These are phyloP conservation scores for Troglohyphantes excavatus DNA, from an alignment of 2,888 invertebrate species.

Conservation along the genomic window DNA sequence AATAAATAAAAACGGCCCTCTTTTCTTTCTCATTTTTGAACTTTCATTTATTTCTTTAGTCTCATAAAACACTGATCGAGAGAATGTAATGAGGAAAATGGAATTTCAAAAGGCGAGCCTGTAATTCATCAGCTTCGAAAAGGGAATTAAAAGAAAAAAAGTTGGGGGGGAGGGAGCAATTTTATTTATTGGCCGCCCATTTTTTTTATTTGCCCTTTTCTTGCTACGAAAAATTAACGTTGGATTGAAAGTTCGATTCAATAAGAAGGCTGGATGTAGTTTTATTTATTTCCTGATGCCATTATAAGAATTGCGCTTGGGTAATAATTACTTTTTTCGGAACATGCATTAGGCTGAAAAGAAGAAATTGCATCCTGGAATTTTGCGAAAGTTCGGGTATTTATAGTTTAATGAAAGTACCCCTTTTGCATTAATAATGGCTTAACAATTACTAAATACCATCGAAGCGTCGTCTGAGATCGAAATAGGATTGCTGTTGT, in stretches of 20 bases:
- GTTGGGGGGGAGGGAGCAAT: too few relatives aligned
- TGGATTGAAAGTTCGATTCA: neutral
- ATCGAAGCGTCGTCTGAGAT: too few relatives aligned
- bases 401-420: too few relatives aligned
- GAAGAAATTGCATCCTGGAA: too few relatives aligned
- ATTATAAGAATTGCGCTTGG: neutral
- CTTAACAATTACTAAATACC: too few relatives aligned
- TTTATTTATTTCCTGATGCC: neutral
- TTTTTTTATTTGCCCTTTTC: neutral
- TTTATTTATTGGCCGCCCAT: too few relatives aligned
- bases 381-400: too few relatives aligned
- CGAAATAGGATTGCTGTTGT: too few relatives aligned
- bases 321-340: neutral
- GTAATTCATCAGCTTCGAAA: too few relatives aligned
- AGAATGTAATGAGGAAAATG: constrained; percentile 45
- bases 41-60: constrained; percentile 17
- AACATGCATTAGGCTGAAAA: neutral
- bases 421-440: too few relatives aligned
- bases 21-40: too few relatives aligned
- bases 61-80: constrained; percentile 11
- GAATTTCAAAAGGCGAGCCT: neutral
- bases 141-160: too few relatives aligned
- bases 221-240: neutral
- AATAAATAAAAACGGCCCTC: neutral
- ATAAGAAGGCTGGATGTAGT: neutral